Base-by-base conservation (phyloP, 2,888 invertebrate species). In the Drosophila atripex region DNA sequence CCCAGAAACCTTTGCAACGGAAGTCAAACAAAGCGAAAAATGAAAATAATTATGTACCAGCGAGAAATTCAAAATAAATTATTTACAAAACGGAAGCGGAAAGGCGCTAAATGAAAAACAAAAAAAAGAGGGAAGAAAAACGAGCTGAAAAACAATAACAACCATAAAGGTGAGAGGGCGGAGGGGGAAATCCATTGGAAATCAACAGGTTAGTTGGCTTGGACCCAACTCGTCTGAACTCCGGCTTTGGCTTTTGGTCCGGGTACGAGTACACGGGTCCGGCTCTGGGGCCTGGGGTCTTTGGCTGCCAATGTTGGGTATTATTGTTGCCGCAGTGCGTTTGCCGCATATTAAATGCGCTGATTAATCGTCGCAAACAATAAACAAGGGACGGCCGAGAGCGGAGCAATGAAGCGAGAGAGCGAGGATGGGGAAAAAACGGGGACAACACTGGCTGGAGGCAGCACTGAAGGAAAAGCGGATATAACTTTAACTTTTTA, bases 331-430 rank as follows among this genome's bases (percentile, higher is more conserved):
- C 58, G 78, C 74, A 72, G 86, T 78, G 75, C 71, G 73, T 66
- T 64, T 70, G 64, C 56, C 52, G 75, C 83, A 71, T 71, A 71
- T 71, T 74, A 69, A 71, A 71, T 68, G 77, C 75, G 80, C 75
- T 79, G 88, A 88, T 86, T 77, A 80, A 86, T 86, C 66, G 66
- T 58, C 66, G 66, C 68, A 76, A 76, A 86, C 86, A 86, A 73
- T 79, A 83, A 86, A 79, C 83, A 71, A 78, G 73, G 60, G 45
- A 64, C 9, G 14, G 23, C 23, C 12, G 1, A 28, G n/a, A n/a
- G n/a, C 14, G 11, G 47, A 12, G 25, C 12, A 6, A 21, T 9
- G 16, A 18, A 18, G 43, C 21, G 25, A 8, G 7, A 25, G 28
- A 9, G 28, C 2, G 28, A 54, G 54, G 14, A 50, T 73, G 73